Evolutionary conservation across 1,140 invertebrate genomes (phyloP).

Genomic region (Trachymyrmex cornetzi): DNA sequence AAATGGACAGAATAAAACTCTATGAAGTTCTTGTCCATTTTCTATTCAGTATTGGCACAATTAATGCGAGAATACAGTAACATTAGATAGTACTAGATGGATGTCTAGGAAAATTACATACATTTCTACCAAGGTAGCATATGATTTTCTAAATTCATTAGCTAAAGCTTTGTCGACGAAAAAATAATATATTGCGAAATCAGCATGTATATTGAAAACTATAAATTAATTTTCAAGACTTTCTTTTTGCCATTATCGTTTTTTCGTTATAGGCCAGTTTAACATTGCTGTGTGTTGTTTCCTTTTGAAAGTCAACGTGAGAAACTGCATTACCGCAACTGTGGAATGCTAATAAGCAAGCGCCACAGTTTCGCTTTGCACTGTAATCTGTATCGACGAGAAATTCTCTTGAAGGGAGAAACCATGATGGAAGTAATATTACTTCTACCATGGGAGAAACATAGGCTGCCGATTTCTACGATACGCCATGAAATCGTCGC

Average conservation of each 20-base stretch:
- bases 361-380: conserved; percentile 50
- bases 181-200: conserved; percentile 25
- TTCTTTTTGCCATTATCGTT: neutral
- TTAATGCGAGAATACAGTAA: too few species aligned
- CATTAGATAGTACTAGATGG: too few species aligned
- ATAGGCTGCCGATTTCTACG: conserved; percentile 47
- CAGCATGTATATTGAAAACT: conserved; percentile 25
- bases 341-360: conserved; percentile 74
- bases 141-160: conserved; percentile 43
- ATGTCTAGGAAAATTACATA: too few species aligned
- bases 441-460: neutral
- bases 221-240: conserved; percentile 29
- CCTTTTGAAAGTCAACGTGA: conserved; percentile 68
- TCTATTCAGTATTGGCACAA: too few species aligned
- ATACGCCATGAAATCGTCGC: conserved; percentile 70
- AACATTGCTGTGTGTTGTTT: conserved; percentile 55
- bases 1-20: too few species aligned
- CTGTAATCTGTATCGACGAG: conserved; percentile 65
- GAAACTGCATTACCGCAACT: conserved; percentile 70
- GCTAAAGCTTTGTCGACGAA: conserved; percentile 26
- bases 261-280: conserved; percentile 34
- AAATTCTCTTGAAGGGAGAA: conserved; percentile 43
- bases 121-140: too few species aligned
- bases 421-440: too few species aligned
- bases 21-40: too few species aligned